Base-by-base conservation (phyloP, 1,140 invertebrate genomes). In the Drosophila arizonae region DNA sequence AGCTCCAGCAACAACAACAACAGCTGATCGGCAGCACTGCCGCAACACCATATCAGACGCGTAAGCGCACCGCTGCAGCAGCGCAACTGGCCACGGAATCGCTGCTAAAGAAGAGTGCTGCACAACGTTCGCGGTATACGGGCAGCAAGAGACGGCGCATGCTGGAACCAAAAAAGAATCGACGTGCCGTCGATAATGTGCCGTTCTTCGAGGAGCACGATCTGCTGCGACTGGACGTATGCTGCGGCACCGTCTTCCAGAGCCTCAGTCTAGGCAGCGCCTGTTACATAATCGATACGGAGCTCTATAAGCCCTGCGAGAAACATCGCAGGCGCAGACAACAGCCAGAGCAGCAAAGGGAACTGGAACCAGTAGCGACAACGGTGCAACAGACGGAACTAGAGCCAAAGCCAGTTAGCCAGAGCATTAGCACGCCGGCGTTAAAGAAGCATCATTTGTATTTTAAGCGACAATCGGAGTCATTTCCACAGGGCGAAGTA, bases 391-490 rank as follows among this genome's bases (percentile, higher is more conserved):
- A 24, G 21, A 24, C 41, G n/a, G 50, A 68, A 11, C 8, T 48
- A 0, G 48, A 39, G 28, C 24, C 43, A 41, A 75, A 79, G 62
- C 39, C 51, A 43, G 24, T 50, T 2, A 72, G 30, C 48, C 78
- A 76, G 46, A 54, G 39, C 11, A 79, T 63, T 50, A 39, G 66
- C 36, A 91, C 84, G 33, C 80, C 81, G 50, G 90, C 79, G 4
- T 61, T 91, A 9, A 91, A 91, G 64, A 91, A 91, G 57, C 91
- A 91, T 76, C 90, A 91, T 76, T 76, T 91, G 62, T 91, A 79
- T 60, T 90, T 81, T 46, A 91, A 91, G 75, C 75, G 91, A 65
- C 90, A 91, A 77, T 91, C 90, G 43, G 90, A 91, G 45, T 76
- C 78, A 54, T 91, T 91, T 81, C 90, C 90, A 13, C 80, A 90